These are phyloP conservation scores for Epistrophella euchroma DNA, from an alignment of 2,888 invertebrate species.

Conservation along the genomic window DNA sequence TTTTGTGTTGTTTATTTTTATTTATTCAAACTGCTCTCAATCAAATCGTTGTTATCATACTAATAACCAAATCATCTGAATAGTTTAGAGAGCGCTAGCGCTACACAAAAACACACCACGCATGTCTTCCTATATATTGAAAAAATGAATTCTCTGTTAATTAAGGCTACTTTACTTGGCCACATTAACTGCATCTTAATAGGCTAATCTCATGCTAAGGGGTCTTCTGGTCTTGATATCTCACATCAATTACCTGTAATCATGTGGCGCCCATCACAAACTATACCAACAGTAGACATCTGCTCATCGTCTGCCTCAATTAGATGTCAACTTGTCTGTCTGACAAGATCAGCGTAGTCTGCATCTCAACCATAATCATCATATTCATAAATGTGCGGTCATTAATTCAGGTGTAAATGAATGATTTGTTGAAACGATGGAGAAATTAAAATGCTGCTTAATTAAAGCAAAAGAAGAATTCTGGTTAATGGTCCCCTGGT, in stretches of 20 bases:
- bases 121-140: neutral
- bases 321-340: slow-evolving; percentile 65
- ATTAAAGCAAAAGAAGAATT: slow-evolving; percentile 57
- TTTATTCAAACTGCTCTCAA: slow-evolving; percentile 22
- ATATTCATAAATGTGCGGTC: slow-evolving; percentile 30
- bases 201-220: slow-evolving; percentile 34
- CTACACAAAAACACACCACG: neutral
- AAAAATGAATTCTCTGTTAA: slow-evolving; percentile 28
- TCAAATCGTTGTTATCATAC: slow-evolving; percentile 28
- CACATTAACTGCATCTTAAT: slow-evolving; percentile 52
- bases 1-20: neutral
- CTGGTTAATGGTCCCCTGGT: slow-evolving; percentile 43
- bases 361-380: neutral
- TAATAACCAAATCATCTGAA: slow-evolving; percentile 12
- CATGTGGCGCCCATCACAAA: slow-evolving; percentile 73
- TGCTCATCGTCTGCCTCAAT: slow-evolving; percentile 39
- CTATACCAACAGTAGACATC: slow-evolving; percentile 60
- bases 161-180: slow-evolving; percentile 29
- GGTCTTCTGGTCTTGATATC: slow-evolving; percentile 51
- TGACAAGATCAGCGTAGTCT: slow-evolving; percentile 34
- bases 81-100: no score
- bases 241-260: slow-evolving; percentile 60
- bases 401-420: slow-evolving; percentile 54
- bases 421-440: slow-evolving; percentile 64
- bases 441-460: slow-evolving; percentile 68